These are phyloP conservation scores for Diplazon laetatorius DNA, from an alignment of 2,888 invertebrate genomes.

Conservation along the genomic window DNA sequence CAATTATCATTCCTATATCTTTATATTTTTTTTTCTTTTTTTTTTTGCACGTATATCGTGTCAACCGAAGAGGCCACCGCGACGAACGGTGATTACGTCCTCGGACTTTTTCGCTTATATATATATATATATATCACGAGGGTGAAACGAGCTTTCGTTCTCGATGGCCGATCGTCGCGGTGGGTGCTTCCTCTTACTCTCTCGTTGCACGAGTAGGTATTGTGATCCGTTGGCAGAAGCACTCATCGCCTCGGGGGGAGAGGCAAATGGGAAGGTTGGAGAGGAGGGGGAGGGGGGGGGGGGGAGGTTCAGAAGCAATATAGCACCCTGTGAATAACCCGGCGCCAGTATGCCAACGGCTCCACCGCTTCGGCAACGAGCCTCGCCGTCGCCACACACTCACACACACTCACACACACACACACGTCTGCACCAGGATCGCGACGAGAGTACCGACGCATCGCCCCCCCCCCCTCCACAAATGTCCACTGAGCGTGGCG, in stretches of 20 bases:
- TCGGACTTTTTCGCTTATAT: too few species aligned
- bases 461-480: conserved; percentile 31
- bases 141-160: conserved; percentile 53
- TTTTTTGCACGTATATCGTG: background rate
- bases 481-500: conserved; percentile 58
- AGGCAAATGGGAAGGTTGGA: background rate
- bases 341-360: conserved; percentile 27
- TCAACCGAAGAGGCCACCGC: conserved; percentile 30
- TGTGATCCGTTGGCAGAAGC: conserved; percentile 51
- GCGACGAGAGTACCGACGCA: background rate
- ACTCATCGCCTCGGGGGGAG: conserved; percentile 18
- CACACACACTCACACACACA: too few species aligned
- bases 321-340: conserved; percentile 40
- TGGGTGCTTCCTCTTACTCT: too few species aligned
- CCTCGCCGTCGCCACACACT: too few species aligned
- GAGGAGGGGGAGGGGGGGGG: background rate
- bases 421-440: too few species aligned
- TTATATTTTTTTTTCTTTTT: conserved; percentile 4
- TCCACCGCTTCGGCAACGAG: too few species aligned
- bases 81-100: conserved; percentile 32
- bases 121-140: background rate
- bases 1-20: too few species aligned
- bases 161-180: conserved; percentile 55
- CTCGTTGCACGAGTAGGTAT: conserved; percentile 61
- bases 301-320: conserved; percentile 2